phyloP scores from a whole-genome alignment of 1,140 invertebrate species.

The Leptopilina boulardi region DNA sequence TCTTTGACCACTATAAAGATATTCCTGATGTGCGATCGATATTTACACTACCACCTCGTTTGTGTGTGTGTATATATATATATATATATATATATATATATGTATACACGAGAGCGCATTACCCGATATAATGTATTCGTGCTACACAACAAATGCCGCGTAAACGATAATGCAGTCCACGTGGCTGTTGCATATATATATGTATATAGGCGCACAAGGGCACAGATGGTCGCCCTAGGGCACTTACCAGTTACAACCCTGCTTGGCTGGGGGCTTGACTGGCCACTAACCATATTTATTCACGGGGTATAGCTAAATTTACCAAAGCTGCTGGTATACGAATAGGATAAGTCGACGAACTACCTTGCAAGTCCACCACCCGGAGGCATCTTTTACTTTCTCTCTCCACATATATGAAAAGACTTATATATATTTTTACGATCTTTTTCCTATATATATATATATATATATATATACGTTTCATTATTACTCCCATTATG shows the following conservation, averaged over 20 bases:
- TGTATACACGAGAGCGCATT: neutral
- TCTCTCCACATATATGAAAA: slow-evolving; percentile 1
- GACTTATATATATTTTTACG: neutral
- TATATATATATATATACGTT: no score
- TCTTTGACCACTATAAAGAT: no score
- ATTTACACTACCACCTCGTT: no score
- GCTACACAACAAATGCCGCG: slow-evolving; percentile 72
- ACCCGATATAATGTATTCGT: slow-evolving; percentile 65
- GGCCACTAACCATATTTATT: slow-evolving; percentile 75
- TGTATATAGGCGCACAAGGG: slow-evolving; percentile 68
- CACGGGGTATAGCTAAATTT: slow-evolving; percentile 70
- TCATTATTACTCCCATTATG: no score
- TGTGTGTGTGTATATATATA: no score
- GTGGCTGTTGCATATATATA: no score
- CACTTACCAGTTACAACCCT: slow-evolving; percentile 73
- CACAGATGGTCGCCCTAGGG: slow-evolving; percentile 75
- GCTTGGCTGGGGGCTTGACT: slow-evolving; percentile 67
- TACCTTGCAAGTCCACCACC: slow-evolving; percentile 37
- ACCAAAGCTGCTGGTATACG: slow-evolving; percentile 57
- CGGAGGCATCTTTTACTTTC: slow-evolving; percentile 46
- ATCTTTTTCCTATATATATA: neutral
- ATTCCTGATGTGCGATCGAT: no score
- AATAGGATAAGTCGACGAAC: slow-evolving; percentile 61
- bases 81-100: neutral
- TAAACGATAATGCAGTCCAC: slow-evolving; percentile 72